Evolutionary conservation across 2,888 invertebrate species (phyloP).

Genomic region (Opisthograptis luteolata): DNA sequence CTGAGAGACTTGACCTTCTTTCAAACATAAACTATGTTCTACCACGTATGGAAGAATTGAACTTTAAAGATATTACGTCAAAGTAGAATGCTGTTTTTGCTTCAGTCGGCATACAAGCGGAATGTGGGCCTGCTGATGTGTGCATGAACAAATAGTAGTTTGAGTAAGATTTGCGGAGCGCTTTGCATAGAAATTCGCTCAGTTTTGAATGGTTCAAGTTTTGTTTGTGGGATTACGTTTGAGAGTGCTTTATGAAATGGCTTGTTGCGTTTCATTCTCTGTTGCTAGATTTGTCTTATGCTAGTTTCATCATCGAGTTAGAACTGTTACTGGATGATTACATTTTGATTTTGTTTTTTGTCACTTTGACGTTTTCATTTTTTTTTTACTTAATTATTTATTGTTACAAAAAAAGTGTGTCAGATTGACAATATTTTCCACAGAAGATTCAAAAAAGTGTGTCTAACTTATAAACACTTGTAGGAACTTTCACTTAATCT

Average conservation of each 20-base stretch:
- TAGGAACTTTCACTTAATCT: constrained; percentile 23
- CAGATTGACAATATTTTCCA: not conserved
- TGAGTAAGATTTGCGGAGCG: constrained; percentile 32
- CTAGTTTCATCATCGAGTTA: no score
- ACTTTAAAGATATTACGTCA: no score
- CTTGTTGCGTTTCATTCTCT: constrained; percentile 9
- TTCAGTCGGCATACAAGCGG: not conserved
- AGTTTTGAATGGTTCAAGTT: constrained; percentile 19
- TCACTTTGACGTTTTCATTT: no score
- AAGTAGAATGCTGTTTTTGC: not conserved
- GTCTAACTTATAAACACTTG: not conserved
- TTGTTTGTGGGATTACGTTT: constrained; percentile 28
- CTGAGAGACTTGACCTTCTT: no score
- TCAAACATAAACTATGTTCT: no score
- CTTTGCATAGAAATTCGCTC: constrained; percentile 33
- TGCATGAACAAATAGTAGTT: constrained; percentile 20
- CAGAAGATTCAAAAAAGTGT: not conserved
- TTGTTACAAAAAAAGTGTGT: no score
- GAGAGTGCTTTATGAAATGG: constrained; percentile 17
- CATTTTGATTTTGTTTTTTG: no score
- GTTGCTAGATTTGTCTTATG: no score
- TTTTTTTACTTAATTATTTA: no score
- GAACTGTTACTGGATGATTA: no score
- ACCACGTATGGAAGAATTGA: no score
- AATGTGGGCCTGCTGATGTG: not conserved